These are phyloP conservation scores for Apostichopus japonicus DNA, from an alignment of 35 echinoderm and acorn worm genomes.

Conservation along the genomic window DNA sequence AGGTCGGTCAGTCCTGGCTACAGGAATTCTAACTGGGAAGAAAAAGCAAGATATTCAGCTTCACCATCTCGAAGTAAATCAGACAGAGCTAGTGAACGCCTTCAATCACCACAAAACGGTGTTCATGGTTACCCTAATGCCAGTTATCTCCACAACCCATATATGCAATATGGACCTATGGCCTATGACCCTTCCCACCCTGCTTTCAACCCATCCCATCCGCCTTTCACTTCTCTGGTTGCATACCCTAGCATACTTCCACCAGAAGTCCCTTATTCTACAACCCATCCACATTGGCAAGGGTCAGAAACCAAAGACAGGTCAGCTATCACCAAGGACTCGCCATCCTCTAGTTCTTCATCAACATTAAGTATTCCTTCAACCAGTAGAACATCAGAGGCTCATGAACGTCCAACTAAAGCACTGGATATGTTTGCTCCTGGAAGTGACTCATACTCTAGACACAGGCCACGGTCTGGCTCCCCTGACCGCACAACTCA, in stretches of 20 bases:
- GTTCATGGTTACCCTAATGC: slow-evolving; percentile 14
- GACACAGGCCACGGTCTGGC: slow-evolving; percentile 34
- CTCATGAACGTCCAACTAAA: slow-evolving; percentile 51
- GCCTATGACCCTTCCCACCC: slow-evolving; percentile 51
- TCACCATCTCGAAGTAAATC: slow-evolving; percentile 31
- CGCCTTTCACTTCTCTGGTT: slow-evolving; percentile 34
- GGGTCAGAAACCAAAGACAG: slow-evolving; percentile 33
- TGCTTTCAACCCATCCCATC: slow-evolving; percentile 53
- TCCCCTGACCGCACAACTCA: slow-evolving; percentile 28
- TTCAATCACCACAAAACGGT: slow-evolving; percentile 27
- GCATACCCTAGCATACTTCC: slow-evolving; percentile 38
- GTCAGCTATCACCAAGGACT: neutral
- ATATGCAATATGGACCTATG: slow-evolving; percentile 27
- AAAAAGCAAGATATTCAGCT: slow-evolving; percentile 44
- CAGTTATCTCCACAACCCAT: slow-evolving; percentile 38
- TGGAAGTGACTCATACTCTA: slow-evolving; percentile 55
- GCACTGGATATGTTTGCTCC: slow-evolving; percentile 57
- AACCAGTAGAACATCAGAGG: slow-evolving; percentile 51
- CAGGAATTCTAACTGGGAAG: slow-evolving; percentile 14
- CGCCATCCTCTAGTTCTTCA: slow-evolving; percentile 35
- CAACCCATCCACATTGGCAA: slow-evolving; percentile 5
- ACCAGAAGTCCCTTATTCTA: slow-evolving; percentile 15
- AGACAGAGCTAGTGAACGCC: neutral
- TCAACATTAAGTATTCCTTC: slow-evolving; percentile 54
- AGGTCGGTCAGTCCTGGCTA: slow-evolving; percentile 35